Evolutionary conservation across 2,888 invertebrate species (phyloP).

Genomic region (Emmelina monodactyla): DNA sequence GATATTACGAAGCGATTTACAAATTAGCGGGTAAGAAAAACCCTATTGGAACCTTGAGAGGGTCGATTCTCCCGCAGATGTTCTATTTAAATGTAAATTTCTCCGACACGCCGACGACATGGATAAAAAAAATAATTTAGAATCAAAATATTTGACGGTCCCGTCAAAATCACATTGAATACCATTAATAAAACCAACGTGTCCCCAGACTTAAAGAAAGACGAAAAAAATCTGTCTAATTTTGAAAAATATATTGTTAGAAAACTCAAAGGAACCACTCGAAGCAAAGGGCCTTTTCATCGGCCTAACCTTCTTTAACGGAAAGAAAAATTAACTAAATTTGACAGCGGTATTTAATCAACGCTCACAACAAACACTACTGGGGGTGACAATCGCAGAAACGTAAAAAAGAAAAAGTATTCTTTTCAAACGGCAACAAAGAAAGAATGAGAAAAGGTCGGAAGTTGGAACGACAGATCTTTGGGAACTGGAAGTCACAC

Average conservation of each 20-base stretch:
- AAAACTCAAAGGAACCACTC: too few species aligned
- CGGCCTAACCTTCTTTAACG: constrained; percentile 6
- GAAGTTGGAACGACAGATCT: constrained; percentile 64
- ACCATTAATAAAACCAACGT: not conserved
- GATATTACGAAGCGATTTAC: constrained; percentile 64
- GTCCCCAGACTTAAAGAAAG: not conserved
- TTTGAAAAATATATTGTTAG: too few species aligned
- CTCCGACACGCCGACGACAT: constrained; percentile 46
- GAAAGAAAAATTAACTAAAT: constrained; percentile 46
- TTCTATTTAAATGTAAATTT: constrained; percentile 67
- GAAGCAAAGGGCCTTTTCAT: too few species aligned
- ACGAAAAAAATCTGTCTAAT: not conserved
- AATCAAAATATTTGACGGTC: constrained; percentile 48
- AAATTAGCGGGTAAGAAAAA: constrained; percentile 65
- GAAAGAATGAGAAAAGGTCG: constrained; percentile 49
- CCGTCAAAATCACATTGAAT: constrained; percentile 18
- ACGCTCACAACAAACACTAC: constrained; percentile 50
- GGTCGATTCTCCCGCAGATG: constrained; percentile 59
- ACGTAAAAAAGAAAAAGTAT: constrained; percentile 38
- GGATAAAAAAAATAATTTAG: constrained; percentile 52
- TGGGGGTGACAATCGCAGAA: constrained; percentile 58
- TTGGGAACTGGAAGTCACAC: constrained; percentile 63
- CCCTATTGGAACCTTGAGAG: constrained; percentile 49
- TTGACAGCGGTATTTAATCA: constrained; percentile 58
- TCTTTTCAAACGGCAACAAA: constrained; percentile 61